A percentile compares a stretch with the other conserved stretches of the same genome.
phyloP scores from a whole-genome alignment of 2,797 vertebrate genomes.

The Siniperca scherzeri region DNA sequence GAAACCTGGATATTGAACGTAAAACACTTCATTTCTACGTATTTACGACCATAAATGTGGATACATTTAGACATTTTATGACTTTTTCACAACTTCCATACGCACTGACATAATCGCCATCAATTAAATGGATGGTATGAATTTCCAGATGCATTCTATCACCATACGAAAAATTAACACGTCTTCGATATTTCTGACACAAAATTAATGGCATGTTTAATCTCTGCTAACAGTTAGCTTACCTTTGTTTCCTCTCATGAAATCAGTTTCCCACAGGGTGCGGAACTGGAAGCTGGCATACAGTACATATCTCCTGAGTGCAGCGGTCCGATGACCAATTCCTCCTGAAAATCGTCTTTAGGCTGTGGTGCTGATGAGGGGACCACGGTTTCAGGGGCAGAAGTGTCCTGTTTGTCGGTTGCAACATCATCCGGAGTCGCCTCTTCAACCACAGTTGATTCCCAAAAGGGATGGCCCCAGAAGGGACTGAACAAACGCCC shows the following conservation, averaged over 20 bases:
- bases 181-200: neutral
- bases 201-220: neutral
- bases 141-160: too few relatives aligned
- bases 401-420: neutral
- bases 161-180: rapidly evolving
- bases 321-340: slow-evolving; percentile 92
- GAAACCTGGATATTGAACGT: neutral
- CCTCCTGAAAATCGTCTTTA: slow-evolving; percentile 90
- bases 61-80: too few relatives aligned
- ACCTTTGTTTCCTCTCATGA: slow-evolving; percentile 86
- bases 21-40: neutral
- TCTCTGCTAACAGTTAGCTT: slow-evolving; percentile 31
- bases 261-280: slow-evolving; percentile 92
- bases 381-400: neutral
- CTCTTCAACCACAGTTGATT: slow-evolving; percentile 59
- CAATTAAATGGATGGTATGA: neutral
- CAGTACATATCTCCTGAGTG: slow-evolving; percentile 93
- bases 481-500: too few relatives aligned
- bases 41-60: neutral
- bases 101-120: neutral
- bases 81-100: neutral
- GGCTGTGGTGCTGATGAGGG: slow-evolving; percentile 10
- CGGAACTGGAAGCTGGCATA: slow-evolving; percentile 96
- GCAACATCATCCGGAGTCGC: too few relatives aligned
- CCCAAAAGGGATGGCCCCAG: too few relatives aligned